A percentile compares a stretch with the other conserved stretches of the same genome.
Evolutionary conservation across 2,113 vertebrate species (phyloP).

Genomic region (Lipophrys pholis): DNA sequence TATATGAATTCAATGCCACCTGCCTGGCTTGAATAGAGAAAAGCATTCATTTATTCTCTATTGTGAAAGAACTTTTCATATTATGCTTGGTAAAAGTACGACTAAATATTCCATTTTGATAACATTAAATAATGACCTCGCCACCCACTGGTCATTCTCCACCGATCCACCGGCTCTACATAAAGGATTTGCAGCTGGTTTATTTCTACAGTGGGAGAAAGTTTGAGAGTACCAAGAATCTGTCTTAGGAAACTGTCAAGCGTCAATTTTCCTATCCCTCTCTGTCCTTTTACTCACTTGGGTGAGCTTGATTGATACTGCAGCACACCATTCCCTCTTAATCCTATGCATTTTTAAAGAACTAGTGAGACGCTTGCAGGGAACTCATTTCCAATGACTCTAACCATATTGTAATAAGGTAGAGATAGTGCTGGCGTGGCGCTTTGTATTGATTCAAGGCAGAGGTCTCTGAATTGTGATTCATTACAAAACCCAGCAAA

Average conservation of each 20-base stretch:
- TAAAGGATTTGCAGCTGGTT: not conserved
- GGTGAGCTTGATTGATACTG: conserved; percentile 78
- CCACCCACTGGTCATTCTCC: conserved; percentile 30
- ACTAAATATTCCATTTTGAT: conserved; percentile 22
- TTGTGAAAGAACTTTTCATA: conserved; percentile 17
- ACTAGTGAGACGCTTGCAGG: conserved; percentile 57
- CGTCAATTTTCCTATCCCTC: conserved; percentile 67
- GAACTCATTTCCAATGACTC: conserved; percentile 78
- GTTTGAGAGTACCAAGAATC: conserved; percentile 22
- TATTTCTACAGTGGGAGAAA: conserved; percentile 18
- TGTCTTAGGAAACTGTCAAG: conserved; percentile 60
- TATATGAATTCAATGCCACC: conserved; percentile 39
- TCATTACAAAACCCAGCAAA: conserved; percentile 76
- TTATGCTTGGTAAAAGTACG: conserved; percentile 27
- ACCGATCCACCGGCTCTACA: not conserved
- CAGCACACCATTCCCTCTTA: conserved; percentile 71
- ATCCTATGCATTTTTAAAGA: conserved; percentile 86
- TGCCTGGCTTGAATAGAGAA: conserved; percentile 14
- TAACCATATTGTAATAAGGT: conserved; percentile 73
- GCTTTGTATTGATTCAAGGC: conserved; percentile 73
- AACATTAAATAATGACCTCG: conserved; percentile 37
- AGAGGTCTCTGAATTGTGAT: conserved; percentile 70
- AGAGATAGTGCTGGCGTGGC: conserved; percentile 74
- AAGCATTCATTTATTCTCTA: conserved; percentile 35
- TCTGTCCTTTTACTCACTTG: conserved; percentile 67